Conservation (phyloP, 1,140 invertebrate genomes). For the Drosophila azteca region DNA sequence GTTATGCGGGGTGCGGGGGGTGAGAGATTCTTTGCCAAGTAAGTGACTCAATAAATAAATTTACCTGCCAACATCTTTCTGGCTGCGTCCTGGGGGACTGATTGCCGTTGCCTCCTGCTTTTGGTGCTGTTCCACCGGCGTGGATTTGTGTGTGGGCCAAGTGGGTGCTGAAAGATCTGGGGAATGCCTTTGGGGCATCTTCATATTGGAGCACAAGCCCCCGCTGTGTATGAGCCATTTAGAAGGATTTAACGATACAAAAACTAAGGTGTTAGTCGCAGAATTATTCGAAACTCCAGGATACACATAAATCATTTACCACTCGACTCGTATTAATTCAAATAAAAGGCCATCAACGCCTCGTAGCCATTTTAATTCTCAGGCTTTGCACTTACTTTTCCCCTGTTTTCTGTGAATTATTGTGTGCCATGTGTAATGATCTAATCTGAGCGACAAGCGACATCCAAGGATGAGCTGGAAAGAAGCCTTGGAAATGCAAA, state of each 20-base stretch:
- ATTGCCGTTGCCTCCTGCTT: constrained; percentile 47
- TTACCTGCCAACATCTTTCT: constrained; percentile 52
- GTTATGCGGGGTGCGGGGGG: neutral
- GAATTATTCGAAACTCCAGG: too few species aligned
- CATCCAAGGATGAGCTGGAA: constrained; percentile 4
- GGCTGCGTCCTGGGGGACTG: constrained; percentile 39
- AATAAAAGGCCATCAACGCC: too few species aligned
- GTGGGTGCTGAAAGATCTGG: constrained; percentile 31
- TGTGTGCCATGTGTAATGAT: constrained; percentile 56
- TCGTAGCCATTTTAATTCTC: neutral
- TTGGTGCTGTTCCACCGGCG: neutral
- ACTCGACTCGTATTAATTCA: too few species aligned
- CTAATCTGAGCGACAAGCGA: constrained; percentile 35
- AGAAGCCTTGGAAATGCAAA: constrained; percentile 42
- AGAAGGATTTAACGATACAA: too few species aligned
- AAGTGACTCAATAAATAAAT: constrained; percentile 77
- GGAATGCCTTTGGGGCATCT: constrained; percentile 20
- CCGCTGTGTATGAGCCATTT: too few species aligned
- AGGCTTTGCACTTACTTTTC: constrained; percentile 3
- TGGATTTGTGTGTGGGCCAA: constrained; percentile 25
- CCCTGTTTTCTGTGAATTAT: constrained; percentile 39
- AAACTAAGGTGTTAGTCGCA: too few species aligned
- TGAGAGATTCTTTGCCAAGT: constrained; percentile 54
- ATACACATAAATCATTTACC: too few species aligned
- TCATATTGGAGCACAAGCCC: too few species aligned